Conservation (phyloP, 2,888 invertebrate genomes). For the Orthosia incerta region DNA sequence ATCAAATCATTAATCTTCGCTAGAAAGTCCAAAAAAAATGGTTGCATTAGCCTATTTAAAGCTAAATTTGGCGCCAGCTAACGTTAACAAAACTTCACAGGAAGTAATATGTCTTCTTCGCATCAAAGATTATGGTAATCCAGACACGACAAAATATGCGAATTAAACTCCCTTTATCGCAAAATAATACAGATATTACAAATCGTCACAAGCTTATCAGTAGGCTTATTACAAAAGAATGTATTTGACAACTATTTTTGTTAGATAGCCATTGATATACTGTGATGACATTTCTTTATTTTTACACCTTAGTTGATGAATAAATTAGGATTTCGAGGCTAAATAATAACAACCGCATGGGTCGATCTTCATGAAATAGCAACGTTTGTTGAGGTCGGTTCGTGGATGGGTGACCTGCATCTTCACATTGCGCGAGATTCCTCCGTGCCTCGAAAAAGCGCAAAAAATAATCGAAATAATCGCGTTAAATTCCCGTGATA, state of each 20-base stretch:
- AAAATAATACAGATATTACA: constrained; percentile 22
- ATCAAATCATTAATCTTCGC: background rate
- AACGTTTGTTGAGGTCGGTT: no score
- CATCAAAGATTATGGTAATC: constrained; percentile 27
- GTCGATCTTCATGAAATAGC: no score
- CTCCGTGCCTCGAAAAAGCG: no score
- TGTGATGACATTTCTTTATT: constrained; percentile 3
- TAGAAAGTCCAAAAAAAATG: background rate
- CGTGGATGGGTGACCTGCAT: no score
- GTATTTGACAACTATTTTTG: constrained; percentile 13
- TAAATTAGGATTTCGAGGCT: background rate
- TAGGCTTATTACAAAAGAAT: constrained; percentile 24
- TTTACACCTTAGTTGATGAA: constrained; percentile 1
- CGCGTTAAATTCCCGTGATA: no score
- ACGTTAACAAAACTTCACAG: background rate
- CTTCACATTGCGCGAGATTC: no score
- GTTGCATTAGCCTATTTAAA: background rate
- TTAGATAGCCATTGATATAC: constrained; percentile 17
- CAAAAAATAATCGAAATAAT: no score
- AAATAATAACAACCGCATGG: no score
- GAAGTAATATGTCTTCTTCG: constrained; percentile 5
- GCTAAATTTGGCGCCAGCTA: constrained; percentile 7
- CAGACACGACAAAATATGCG: constrained; percentile 12
- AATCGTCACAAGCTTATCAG: constrained; percentile 20
- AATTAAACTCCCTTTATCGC: constrained; percentile 29